Percentiles rank a stretch among this genome's conserved stretches.
Evolutionary conservation across 2,797 vertebrate species (phyloP).

Genomic region (Myotis daubentonii): DNA sequence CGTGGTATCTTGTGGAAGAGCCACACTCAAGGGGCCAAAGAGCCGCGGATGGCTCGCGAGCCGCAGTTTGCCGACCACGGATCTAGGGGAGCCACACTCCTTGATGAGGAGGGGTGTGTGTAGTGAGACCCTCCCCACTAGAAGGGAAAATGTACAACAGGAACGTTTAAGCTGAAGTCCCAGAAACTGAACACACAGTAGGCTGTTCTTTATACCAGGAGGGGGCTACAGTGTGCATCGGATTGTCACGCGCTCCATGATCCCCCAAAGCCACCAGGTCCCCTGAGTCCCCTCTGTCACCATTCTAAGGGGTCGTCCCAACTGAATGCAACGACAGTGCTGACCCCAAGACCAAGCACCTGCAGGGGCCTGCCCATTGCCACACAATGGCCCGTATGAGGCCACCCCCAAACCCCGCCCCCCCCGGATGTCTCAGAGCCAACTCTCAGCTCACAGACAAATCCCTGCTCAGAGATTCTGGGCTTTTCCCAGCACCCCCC

Average conservation of each 20-base stretch:
- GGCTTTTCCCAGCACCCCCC: not conserved
- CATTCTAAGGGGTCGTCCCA: not conserved
- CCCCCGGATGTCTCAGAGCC: not conserved
- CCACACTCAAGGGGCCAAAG: too few relatives aligned
- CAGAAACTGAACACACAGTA: not conserved
- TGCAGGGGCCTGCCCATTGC: not conserved
- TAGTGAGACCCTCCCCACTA: not conserved
- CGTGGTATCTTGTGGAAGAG: too few relatives aligned
- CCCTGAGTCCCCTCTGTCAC: not conserved
- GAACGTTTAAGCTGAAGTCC: not conserved
- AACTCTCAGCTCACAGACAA: not conserved
- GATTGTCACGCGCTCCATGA: not conserved
- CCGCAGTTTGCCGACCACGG: too few relatives aligned
- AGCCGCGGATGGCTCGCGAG: too few relatives aligned
- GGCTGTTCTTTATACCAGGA: not conserved
- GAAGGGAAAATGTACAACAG: not conserved
- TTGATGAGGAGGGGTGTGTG: not conserved
- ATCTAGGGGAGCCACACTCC: not conserved
- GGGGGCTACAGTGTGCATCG: not conserved
- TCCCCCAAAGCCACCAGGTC: not conserved
- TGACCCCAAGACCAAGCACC: not conserved
- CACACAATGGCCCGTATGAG: not conserved
- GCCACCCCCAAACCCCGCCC: not conserved
- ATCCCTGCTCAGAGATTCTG: not conserved
- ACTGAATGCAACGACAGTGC: not conserved